Base-by-base conservation (phyloP, 2,113 vertebrate genomes). In the Zosterops lateralis region DNA sequence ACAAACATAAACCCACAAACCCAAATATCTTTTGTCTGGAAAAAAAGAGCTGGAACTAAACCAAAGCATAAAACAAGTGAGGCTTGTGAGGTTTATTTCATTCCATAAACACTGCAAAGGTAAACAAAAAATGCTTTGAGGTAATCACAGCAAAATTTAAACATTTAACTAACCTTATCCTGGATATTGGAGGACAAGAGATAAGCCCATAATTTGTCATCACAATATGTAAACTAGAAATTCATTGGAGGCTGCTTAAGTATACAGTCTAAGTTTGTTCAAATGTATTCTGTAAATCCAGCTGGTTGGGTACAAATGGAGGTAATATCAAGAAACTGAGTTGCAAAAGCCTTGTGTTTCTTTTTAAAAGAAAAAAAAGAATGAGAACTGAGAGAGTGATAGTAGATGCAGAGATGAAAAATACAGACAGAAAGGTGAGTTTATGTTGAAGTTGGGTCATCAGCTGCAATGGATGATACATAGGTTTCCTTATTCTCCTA, bases 171-270 rank as follows among this genome's bases (percentile, higher is more conserved):
- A 92, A 89, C 72, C 42, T 90, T 91, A 90, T 44, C 25, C 44
- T 73, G 21, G 45, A 79, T 95, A 77, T 48, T 91, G 65, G 48
- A 96, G 81, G 75, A 93, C 60, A 77, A 79, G 64, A 72, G 84
- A 54, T 91, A 96, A 93, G 26, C 51, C 53, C 24, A 64, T 92
- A 87, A 84, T 95, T 95, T 89, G 81, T 94, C 40, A 84, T 47
- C 93, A 82, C 34, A 93, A 57, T 87, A 89, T 78, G 12, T 53
- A 93, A 95, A 96, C 96, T 87, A 95, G 90, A 93, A 94, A 96
- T 94, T 97, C 61, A 87, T 17, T 71, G 78, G 64, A 94, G 75
- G 40, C 18, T 92, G 66, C 58, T 94, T 95, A 95, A 89, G 68
- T 54, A 71, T 54, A 76, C 57, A 94, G 12, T 42, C 42, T 70